Evolutionary conservation across 2,888 invertebrate species (phyloP), one percentile per base, ranked within the genome.

Genomic region (Sussaba pulchella): DNA sequence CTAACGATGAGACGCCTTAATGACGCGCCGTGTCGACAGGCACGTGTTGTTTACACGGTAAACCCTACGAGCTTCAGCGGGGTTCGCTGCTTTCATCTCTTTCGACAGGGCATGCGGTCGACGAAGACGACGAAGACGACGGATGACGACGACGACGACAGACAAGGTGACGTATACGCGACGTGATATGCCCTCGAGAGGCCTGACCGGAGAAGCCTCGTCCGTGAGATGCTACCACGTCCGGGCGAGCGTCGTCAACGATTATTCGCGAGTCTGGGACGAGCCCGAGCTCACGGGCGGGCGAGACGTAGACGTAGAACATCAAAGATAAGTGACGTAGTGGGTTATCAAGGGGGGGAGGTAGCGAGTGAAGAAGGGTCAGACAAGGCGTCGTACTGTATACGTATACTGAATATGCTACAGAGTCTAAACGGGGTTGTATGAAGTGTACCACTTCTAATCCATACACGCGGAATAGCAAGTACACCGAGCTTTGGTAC

Each of bases 1-100:
- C 43, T 17, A 61, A 41, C 57, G 72, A 72, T 69, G 75, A 75
- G 19, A 45, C 63, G 87, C 87, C 87, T 88, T 90, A 90, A 90
- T 91, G 91, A 90, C 88, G 88, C 85, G 74, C 83, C 86, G 85
- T 89, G 89, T 89, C 87, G 87, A 85, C 86, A 85, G 84, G 86
- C 85, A 84, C 85, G 85, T 84, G 82, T 85, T 91, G 91, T 91
- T 91, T 89, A 87, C 90, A 88, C 69, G 87, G 90, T 87, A 90
- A 91, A 90, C 90, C 88, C 78, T 73, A 82, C 83, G 70, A 73
- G 78, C 76, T 78, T 75, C 52, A 52, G 72, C 59, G 43, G 41
- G 69, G 66, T 63, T 74, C 69, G 24, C 69, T 67, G 59, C 78
- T 77, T 71, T 78, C 78, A 61, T 70, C 78, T 82, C 80, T 81